phyloP scores from a whole-genome alignment of 2,888 invertebrate genomes.

The Apoda limacodes region DNA sequence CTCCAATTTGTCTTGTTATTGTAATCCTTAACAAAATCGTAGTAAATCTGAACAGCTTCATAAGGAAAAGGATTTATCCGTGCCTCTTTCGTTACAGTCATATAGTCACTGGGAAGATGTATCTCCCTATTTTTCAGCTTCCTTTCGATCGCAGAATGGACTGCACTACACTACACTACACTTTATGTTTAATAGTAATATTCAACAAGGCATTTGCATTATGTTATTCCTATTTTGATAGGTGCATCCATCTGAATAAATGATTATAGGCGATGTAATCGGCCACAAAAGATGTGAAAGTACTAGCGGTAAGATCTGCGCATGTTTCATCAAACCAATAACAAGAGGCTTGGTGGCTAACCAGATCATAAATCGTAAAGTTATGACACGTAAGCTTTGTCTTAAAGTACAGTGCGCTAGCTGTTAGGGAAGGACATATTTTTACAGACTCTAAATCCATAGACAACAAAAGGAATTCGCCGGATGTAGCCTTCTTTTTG shows the following conservation, averaged over 20 bases:
- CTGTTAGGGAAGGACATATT: conserved; percentile 18
- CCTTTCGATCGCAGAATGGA: conserved; percentile 9
- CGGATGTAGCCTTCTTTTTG: conserved; percentile 15
- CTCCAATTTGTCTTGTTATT: conserved; percentile 6
- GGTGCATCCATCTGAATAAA: conserved; percentile 13
- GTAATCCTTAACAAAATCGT: conserved; percentile 4
- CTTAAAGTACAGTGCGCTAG: conserved; percentile 17
- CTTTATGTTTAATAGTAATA: no score
- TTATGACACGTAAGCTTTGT: conserved; percentile 23
- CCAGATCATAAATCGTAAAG: conserved; percentile 20
- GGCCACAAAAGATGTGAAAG: conserved; percentile 19
- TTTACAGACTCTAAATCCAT: conserved; percentile 23
- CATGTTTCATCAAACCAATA: conserved; percentile 22
- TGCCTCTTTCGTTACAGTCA: conserved; percentile 6
- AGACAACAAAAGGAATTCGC: conserved; percentile 17
- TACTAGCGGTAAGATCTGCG: conserved; percentile 19
- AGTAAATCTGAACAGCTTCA: conserved; percentile 4
- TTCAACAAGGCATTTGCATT: no score
- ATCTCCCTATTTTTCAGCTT: conserved; percentile 9
- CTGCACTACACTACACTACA: no score
- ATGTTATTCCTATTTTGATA: no score
- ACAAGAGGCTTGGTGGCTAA: conserved; percentile 15
- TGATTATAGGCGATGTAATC: conserved; percentile 17
- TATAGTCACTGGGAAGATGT: conserved; percentile 10
- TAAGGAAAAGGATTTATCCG: no score